phyloP scores from a whole-genome alignment of 2,888 invertebrate genomes.

The Buathra laborator region DNA sequence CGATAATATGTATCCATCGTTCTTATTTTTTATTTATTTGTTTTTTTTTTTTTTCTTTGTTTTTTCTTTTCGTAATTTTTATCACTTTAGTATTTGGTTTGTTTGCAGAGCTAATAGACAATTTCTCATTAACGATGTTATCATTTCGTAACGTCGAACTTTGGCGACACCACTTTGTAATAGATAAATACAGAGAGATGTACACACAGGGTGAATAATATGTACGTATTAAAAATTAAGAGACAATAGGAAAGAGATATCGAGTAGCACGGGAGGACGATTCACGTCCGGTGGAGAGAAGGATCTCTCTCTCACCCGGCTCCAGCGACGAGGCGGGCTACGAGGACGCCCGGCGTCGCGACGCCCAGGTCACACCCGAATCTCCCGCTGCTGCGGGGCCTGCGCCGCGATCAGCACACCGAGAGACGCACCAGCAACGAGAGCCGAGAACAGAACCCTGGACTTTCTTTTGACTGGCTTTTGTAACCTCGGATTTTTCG shows the following conservation, averaged over 20 bases:
- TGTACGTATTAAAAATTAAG: background rate
- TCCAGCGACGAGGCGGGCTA: slow-evolving; percentile 42
- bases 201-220: background rate
- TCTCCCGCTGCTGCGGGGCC: slow-evolving; percentile 59
- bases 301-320: slow-evolving; percentile 19
- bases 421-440: slow-evolving; percentile 9
- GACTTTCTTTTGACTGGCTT: slow-evolving; percentile 14
- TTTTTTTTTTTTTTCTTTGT: background rate
- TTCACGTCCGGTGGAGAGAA: slow-evolving; percentile 18
- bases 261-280: slow-evolving; percentile 26
- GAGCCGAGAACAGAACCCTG: slow-evolving; percentile 24
- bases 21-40: background rate
- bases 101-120: background rate
- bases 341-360: slow-evolving; percentile 66
- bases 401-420: slow-evolving; percentile 54
- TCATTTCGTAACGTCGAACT: background rate
- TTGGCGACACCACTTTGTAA: background rate
- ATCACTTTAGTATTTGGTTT: background rate
- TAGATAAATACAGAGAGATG: background rate
- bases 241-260: background rate
- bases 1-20: background rate
- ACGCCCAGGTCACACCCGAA: slow-evolving; percentile 71
- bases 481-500: slow-evolving; percentile 23
- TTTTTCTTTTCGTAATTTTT: background rate
- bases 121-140: background rate